These are phyloP conservation scores for Protonemura montana DNA, from an alignment of 2,888 invertebrate genomes.

Conservation along the genomic window DNA sequence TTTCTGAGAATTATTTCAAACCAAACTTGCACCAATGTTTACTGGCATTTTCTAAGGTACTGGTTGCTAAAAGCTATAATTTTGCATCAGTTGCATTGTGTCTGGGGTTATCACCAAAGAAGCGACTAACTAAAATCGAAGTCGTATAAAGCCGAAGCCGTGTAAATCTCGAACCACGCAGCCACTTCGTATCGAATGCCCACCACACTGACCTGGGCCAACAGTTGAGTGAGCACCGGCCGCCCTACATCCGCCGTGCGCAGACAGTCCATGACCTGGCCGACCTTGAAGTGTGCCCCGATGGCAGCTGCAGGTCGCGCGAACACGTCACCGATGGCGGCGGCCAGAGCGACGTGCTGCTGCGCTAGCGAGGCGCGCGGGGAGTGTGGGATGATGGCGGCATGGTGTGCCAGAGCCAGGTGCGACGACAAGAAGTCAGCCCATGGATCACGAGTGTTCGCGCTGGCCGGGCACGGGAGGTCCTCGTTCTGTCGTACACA, in stretches of 20 bases:
- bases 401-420: conserved; percentile 66
- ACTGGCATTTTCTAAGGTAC: no score
- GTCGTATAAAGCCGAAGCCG: no score
- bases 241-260: conserved; percentile 40
- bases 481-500: background rate
- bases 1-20: no score
- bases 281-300: conserved; percentile 67
- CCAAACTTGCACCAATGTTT: no score
- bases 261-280: conserved; percentile 63
- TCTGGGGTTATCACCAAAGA: no score
- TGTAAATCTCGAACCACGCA: no score
- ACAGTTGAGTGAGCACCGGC: conserved; percentile 58
- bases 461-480: no score
- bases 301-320: conserved; percentile 64
- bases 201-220: background rate
- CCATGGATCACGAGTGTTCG: no score
- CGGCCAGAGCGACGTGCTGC: conserved; percentile 75
- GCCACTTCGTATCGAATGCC: background rate
- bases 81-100: no score
- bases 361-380: conserved; percentile 81
- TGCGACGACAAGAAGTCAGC: background rate
- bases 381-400: conserved; percentile 77
- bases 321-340: conserved; percentile 73
- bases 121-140: no score
- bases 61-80: no score